Conservation (phyloP, 2,113 vertebrate genomes). For the Pachyramphus minor region DNA sequence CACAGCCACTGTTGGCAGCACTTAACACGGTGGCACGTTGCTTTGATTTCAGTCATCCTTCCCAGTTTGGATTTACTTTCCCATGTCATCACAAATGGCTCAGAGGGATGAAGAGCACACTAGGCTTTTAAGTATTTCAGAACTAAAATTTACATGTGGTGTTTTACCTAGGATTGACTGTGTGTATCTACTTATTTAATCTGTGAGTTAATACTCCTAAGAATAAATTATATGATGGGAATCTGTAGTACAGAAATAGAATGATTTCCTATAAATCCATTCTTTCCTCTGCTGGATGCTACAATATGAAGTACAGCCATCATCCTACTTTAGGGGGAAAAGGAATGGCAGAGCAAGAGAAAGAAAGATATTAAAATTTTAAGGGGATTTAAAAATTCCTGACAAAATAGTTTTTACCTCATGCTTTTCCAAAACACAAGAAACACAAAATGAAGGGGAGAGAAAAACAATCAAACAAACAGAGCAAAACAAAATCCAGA, state of each 20-base stretch:
- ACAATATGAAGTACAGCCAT: background rate
- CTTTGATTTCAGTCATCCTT: conserved; percentile 55
- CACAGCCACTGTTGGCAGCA: conserved; percentile 30
- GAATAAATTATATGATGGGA: background rate
- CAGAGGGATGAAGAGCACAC: background rate
- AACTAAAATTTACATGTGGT: background rate
- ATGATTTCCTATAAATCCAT: background rate
- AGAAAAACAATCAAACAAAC: background rate
- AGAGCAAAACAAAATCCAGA: background rate
- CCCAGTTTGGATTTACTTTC: background rate
- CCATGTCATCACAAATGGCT: background rate
- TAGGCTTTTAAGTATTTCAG: background rate
- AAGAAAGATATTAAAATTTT: background rate
- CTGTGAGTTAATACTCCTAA: background rate
- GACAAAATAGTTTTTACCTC: background rate
- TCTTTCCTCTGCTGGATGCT: background rate
- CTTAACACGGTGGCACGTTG: conserved; percentile 26
- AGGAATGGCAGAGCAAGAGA: background rate
- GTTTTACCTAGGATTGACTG: background rate
- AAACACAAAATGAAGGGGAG: background rate
- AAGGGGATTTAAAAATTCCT: conserved; percentile 19
- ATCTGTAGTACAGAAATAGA: background rate
- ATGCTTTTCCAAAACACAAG: background rate
- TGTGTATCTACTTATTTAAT: background rate
- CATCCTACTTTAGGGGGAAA: background rate